These are phyloP conservation scores for Cairina moschata DNA, from an alignment of 2,113 vertebrate species.

Conservation along the genomic window DNA sequence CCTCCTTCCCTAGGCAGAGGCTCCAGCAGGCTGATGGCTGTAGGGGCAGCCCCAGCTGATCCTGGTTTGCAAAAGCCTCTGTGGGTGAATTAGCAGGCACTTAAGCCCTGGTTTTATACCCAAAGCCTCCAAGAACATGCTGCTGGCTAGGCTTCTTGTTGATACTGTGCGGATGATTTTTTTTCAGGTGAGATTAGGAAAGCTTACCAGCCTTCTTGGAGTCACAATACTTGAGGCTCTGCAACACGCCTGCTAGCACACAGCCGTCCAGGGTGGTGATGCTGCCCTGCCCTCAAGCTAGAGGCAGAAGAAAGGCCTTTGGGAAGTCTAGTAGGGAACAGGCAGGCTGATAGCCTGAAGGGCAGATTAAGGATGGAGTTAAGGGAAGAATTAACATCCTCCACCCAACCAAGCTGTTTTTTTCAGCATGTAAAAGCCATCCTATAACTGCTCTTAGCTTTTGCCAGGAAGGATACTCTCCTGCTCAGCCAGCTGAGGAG, in stretches of 20 bases:
- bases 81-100: neutral
- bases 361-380: neutral
- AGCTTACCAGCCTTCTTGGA: neutral
- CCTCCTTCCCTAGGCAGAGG: neutral
- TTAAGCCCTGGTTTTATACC: neutral
- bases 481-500: neutral
- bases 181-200: neutral
- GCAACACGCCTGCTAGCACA: neutral
- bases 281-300: neutral
- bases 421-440: neutral
- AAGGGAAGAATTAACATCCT: neutral
- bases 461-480: neutral
- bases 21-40: neutral
- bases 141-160: neutral
- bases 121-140: neutral
- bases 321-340: neutral
- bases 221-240: neutral
- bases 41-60: neutral
- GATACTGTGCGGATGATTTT: neutral
- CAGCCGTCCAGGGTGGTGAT: neutral
- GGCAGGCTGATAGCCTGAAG: neutral
- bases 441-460: neutral
- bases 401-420: neutral
- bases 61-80: neutral
- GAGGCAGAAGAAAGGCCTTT: neutral